Base-by-base conservation (phyloP, 1,140 invertebrate species). In the Caerostris darwini region DNA sequence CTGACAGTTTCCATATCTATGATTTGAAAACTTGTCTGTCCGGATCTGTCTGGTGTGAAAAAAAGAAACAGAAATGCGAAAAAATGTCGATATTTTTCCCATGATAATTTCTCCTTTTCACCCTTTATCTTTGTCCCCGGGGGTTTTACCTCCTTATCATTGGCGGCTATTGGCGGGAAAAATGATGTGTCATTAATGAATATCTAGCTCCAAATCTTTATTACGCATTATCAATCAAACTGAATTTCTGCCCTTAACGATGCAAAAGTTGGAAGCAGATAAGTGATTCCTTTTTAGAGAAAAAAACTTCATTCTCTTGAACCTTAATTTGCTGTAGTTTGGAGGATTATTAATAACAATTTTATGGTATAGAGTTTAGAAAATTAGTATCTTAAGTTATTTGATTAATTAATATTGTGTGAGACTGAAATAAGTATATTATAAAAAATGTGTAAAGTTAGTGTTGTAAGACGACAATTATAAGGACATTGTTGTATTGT, bases 201-300 rank as follows among this genome's bases (percentile, higher is more conserved):
- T 71, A 71, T 71, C 69, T 10, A 71, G n/a, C n/a, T 71, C 34
- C 19, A 8, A 34, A 34, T 71, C 69, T 19, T 34, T 71, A 71
- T 34, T 71, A 71, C 69, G 34, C 69, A 71, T 71, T 71, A 71
- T 71, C 69, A 71, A 71, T 71, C 69, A 71, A n/a, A 19, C 19
- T 19, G n/a, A 71, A 71, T 71, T 71, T 8, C 69, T 71, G 19
- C 8, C 7, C 19, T 71, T 71, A 71, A 50, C 69, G 69, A 71
- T 7, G 69, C 8, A 19, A 71, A 71, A 71, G 69, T 71, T 34
- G 8, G 69, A 34, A 50, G 34, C 69, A 8, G 69, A 71, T 71
- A 71, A 71, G n/a, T 71, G 69, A 71, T 71, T 71, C 34, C 69
- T 71, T 71, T 71, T 71, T 10, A 17, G n/a, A 64, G 5, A 69